These are phyloP conservation scores for Corythornis leucogaster DNA, from an alignment of 2,797 vertebrate genomes.

Conservation along the genomic window DNA sequence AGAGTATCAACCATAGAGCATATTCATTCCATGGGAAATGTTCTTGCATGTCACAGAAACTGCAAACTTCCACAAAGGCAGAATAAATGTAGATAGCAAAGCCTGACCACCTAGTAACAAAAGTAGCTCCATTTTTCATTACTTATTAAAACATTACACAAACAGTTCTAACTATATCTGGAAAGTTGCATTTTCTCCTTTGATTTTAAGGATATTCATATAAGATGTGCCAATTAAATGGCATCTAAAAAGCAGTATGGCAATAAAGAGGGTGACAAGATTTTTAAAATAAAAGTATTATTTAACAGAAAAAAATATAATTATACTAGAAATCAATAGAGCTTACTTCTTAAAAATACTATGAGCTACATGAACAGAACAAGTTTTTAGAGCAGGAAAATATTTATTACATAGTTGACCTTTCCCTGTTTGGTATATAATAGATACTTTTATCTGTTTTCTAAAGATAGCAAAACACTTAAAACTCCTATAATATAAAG, in stretches of 20 bases:
- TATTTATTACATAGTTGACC: background rate
- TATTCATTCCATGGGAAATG: background rate
- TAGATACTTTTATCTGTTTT: background rate
- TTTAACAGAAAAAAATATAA: background rate
- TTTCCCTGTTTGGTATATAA: background rate
- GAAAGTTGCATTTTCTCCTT: background rate
- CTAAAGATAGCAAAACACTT: background rate
- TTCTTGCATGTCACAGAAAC: background rate
- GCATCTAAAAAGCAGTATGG: background rate
- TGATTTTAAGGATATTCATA: background rate
- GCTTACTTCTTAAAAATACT: background rate
- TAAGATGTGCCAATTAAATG: background rate
- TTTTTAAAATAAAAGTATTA: background rate
- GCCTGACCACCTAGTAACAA: background rate
- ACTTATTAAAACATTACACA: background rate
- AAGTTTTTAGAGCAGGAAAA: background rate
- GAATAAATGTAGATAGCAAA: background rate
- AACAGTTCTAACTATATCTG: background rate
- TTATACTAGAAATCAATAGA: background rate
- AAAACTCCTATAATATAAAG: background rate
- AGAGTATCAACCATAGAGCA: background rate
- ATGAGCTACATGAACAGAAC: background rate
- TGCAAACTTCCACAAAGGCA: background rate
- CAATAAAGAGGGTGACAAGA: background rate
- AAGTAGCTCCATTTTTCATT: background rate